Evolutionary conservation across 2,113 vertebrate genomes (phyloP), one percentile per base, ranked within the genome.

Genomic region (Malurus elegans): DNA sequence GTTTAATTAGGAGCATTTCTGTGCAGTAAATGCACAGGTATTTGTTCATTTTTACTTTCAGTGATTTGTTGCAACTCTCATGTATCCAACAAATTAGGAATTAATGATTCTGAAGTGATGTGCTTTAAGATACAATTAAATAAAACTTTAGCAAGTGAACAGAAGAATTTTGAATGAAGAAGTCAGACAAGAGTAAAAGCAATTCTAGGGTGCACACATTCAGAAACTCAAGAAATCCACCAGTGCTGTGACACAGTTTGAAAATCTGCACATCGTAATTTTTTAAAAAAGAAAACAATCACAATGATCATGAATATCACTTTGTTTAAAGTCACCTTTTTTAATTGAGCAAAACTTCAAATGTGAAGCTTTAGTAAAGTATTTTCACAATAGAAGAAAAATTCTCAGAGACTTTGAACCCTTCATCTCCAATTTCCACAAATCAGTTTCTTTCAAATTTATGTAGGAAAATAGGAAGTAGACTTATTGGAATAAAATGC

Each of bases 141-240:
- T 8, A 19, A 18, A 32, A 9, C 40, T 74, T 92, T 67, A 0
- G n/a, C 34, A 95, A 82, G 53, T 19, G 15, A 76, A 60, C 16
- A 31, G 32, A 57, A 12, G 3, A 48, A 40, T 38, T 86, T 45
- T 64, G 18, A 71, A 56, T n/a, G 0, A 86, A 56, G 48, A 73
- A 26, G 21, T 67, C 57, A 74, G 24, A 67, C 0, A 1, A 71
- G n/a, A 70, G 36, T 64, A 72, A 79, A 88, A 87, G 9, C 28
- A 60, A 19, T 56, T 79, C n/a, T n/a, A 40, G 78, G n/a, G 36
- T 40, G 8, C 7, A 38, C 4, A 8, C 0, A 0, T 60, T 51
- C 5, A 61, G 24, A 76, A 75, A 57, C 36, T 10, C 4, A 86
- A 86, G 29, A 79, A 75, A 79, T 34, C 18, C 6, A 57, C 14